Evolutionary conservation across 2,888 invertebrate species (phyloP), one percentile per base, ranked within the genome.

Genomic region (Cantharis lateralis): DNA sequence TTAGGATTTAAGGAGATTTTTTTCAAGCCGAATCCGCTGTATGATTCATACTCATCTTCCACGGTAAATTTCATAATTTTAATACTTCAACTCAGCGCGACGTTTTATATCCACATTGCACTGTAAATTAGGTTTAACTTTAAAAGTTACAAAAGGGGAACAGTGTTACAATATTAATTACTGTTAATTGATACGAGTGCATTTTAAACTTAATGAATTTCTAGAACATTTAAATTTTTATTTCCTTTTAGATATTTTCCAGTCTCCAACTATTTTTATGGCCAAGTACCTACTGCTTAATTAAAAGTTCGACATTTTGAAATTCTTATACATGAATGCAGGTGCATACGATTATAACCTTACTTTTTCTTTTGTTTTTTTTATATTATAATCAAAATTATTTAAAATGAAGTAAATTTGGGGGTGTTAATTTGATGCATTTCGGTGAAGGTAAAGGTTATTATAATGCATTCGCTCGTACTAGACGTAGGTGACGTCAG

Each of bases 401-500:
- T 24, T 48, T 4, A 48, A n/a, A 48, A n/a, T 13, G 4, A n/a
- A 48, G 13, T 13, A 32, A 32, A 13, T 32, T 24, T 24, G 9
- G 4, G 3, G 5, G 4, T 1, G 48, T n/a, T 20, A 13, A 66
- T 66, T 71, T 13, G 15, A 48, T 64, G 32, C 66, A 28, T 48
- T 16, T 66, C 20, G 20, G 15, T 11, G 68, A 70, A 72, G 71
- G 68, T 75, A 78, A 75, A 74, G 70, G 70, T 76, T 68, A 74
- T 69, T 15, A 72, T 62, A 48, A 74, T 69, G 69, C 28, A 72
- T 63, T 71, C 62, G 32, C 48, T 70, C 77, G 66, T 72, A 71
- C 68, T 72, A 78, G 77, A 78, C 75, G 68, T 69, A 70, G 24
- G 78, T 84, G 85, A 85, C 83, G 85, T 83, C 83, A 85, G 79